Evolutionary conservation across 2,888 invertebrate species (phyloP), one percentile per base, ranked within the genome.

Genomic region (Cerastis rubricosa): DNA sequence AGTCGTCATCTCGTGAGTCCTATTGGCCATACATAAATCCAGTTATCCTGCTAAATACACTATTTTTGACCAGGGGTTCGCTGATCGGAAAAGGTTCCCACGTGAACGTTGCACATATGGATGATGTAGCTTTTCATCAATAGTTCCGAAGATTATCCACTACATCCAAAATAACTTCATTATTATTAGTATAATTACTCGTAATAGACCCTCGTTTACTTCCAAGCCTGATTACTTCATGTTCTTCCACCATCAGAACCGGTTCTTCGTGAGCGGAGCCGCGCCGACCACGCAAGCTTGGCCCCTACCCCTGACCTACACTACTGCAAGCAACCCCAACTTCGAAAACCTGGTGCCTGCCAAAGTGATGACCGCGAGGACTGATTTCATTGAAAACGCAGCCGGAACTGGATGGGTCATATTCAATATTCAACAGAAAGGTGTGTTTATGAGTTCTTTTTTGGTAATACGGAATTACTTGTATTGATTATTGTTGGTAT

Each of bases 351-450:
- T 94, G 17, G 86, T 82, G 3, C 89, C 94, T 2, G 76, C 84
- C 0, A 86, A 89, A 25, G 90, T 96, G 0, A 94, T 96, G 95
- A 89, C 87, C 2, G 71, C 64, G 0, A 86, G 69, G 14, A 89
- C 86, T 3, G 86, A 90, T 51, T 83, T 85, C 2, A 89, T 95
- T 1, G 87, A 85, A 1, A 93, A 92, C 29, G 83, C 84, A 2
- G 81, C 92, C 17, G 94, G 91, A 4, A 87, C 93, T 59, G 96
- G 97, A 63, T 98, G 98, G 97, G 94, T 97, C 5, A 95, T 98
- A 54, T 96, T 97, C 74, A 98, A 98, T 87, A 88, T 97, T 12
- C 96, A 97, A 86, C 97, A 97, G 89, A 97, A 96, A 89, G 97
- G 97, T 97, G n/a, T 43, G 64, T 43, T 14, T 14, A 51, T 51